Conservation (phyloP, 2,113 vertebrate genomes). For the Bambusicola thoracicus region DNA sequence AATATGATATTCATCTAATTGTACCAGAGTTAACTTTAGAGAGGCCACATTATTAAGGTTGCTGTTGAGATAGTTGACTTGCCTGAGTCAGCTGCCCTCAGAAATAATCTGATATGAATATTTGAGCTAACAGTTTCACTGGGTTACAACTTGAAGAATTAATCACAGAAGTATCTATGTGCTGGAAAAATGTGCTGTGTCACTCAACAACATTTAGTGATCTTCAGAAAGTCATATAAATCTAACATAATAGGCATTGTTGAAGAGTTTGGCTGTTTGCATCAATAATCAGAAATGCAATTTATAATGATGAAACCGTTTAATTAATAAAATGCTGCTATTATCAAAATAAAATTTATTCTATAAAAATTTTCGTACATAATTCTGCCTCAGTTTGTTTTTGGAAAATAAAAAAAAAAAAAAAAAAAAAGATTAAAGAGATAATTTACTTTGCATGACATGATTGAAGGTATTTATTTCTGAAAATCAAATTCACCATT, state of each 20-base stretch:
- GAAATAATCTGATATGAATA: background rate
- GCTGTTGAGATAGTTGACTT: background rate
- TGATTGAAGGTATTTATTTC: background rate
- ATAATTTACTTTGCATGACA: background rate
- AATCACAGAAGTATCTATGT: background rate
- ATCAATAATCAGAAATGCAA: background rate
- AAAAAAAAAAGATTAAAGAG: background rate
- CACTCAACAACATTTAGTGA: background rate
- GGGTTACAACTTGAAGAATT: background rate
- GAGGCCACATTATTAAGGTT: background rate
- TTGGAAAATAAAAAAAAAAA: background rate
- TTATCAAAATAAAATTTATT: background rate
- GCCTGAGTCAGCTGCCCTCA: background rate
- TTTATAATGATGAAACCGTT: background rate
- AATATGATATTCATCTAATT: accelerated
- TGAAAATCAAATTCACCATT: background rate
- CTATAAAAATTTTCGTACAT: background rate
- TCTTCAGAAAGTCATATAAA: background rate
- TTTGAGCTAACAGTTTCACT: background rate
- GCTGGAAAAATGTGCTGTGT: background rate
- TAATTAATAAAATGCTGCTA: background rate
- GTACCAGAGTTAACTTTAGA: background rate
- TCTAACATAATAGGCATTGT: background rate
- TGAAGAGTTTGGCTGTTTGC: background rate
- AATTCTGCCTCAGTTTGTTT: background rate